Evolutionary conservation across 2,888 invertebrate species (phyloP).

Genomic region (Embidobia sp.): DNA sequence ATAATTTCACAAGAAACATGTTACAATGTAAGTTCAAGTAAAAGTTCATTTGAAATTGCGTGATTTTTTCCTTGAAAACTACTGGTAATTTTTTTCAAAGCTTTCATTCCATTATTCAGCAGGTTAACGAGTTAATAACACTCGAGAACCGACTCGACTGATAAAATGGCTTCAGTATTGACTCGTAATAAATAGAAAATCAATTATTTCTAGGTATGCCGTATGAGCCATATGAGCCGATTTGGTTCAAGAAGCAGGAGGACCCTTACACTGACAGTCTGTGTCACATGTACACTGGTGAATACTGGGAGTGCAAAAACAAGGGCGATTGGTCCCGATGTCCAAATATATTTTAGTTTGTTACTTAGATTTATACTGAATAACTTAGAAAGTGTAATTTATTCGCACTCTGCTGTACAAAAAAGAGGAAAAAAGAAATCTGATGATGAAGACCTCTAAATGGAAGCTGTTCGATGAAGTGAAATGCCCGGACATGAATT

Average conservation of each 20-base stretch:
- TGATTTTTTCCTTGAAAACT: no score
- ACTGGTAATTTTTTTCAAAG: no score
- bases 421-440: slow-evolving; percentile 8
- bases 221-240: slow-evolving; percentile 89
- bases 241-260: slow-evolving; percentile 94
- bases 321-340: slow-evolving; percentile 94
- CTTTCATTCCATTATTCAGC: slow-evolving; percentile 2
- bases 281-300: slow-evolving; percentile 92
- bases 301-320: slow-evolving; percentile 96
- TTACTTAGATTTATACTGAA: slow-evolving; percentile 65
- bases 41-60: no score
- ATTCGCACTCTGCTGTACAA: slow-evolving; percentile 57
- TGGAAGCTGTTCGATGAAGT: slow-evolving; percentile 35
- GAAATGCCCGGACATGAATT: slow-evolving; percentile 30
- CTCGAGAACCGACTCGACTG: slow-evolving; percentile 13
- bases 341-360: slow-evolving; percentile 92
- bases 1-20: no score
- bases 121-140: slow-evolving; percentile 16
- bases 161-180: not conserved
- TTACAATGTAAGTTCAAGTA: no score
- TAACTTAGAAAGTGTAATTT: slow-evolving; percentile 59
- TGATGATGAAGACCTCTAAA: no score
- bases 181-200: slow-evolving; percentile 27
- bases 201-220: slow-evolving; percentile 83
- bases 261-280: slow-evolving; percentile 87